Evolutionary conservation across 2,888 invertebrate genomes (phyloP).

Genomic region (Scaptomyza parva): DNA sequence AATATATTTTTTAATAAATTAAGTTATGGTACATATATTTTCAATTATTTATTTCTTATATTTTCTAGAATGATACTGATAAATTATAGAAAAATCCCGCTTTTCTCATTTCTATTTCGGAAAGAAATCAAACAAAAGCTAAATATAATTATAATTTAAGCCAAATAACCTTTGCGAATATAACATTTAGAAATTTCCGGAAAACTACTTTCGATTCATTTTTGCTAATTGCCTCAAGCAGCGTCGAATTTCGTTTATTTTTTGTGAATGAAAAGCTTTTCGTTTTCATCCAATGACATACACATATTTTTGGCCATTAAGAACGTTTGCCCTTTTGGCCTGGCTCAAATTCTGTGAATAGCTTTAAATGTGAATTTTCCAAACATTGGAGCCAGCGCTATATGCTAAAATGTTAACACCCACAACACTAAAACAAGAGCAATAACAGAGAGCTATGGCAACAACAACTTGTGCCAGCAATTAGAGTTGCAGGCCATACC

Average conservation of each 20-base stretch:
- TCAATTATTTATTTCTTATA: too few species aligned
- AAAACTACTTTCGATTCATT: not conserved
- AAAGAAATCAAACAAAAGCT: too few species aligned
- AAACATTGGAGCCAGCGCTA: constrained; percentile 21
- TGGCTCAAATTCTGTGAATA: constrained; percentile 27
- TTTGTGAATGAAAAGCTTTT: constrained; percentile 1
- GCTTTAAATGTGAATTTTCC: constrained; percentile 18
- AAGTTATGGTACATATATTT: too few species aligned
- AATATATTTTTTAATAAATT: too few species aligned
- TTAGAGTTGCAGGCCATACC: constrained; percentile 51
- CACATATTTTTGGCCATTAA: constrained; percentile 13
- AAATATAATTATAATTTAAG: not conserved
- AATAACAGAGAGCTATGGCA: constrained; percentile 21
- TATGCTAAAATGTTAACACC: constrained; percentile 46
- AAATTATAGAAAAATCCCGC: too few species aligned
- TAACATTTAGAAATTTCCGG: not conserved
- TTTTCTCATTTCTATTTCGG: too few species aligned
- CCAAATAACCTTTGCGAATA: not conserved
- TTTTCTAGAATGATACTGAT: too few species aligned
- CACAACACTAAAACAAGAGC: constrained; percentile 25
- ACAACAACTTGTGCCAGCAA: constrained; percentile 36
- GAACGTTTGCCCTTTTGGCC: constrained; percentile 29
- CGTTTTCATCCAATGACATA: constrained; percentile 2
- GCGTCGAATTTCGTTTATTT: not conserved
- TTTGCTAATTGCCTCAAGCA: not conserved